A percentile compares a stretch with the other conserved stretches of the same genome.
Evolutionary conservation across 1,140 invertebrate species (phyloP).

Genomic region (Wiebesia pumilae): DNA sequence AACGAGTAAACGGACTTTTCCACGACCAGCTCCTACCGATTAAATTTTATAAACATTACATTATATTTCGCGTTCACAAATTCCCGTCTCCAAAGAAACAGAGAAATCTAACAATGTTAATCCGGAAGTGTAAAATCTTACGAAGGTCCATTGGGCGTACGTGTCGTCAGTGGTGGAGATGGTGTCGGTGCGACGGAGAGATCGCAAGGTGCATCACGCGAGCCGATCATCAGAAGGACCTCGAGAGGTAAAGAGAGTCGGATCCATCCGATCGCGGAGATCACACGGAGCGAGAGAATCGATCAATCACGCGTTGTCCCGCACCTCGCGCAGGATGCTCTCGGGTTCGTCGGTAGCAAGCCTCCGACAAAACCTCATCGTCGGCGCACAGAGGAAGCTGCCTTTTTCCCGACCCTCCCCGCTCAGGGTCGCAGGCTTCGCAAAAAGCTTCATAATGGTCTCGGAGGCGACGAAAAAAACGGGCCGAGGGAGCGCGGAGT

Average conservation of each 20-base stretch:
- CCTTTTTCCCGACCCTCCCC: neutral
- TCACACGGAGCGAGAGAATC: slow-evolving; percentile 29
- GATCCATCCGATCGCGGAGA: slow-evolving; percentile 17
- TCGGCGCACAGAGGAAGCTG: neutral
- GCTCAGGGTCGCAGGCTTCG: slow-evolving; percentile 28
- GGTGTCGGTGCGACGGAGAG: neutral
- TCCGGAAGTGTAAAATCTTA: too few relatives aligned
- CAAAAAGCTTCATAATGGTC: slow-evolving; percentile 46
- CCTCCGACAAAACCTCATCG: slow-evolving; percentile 16
- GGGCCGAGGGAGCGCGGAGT: neutral
- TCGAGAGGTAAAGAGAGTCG: neutral
- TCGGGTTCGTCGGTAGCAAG: slow-evolving; percentile 30
- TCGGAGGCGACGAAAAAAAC: slow-evolving; percentile 35
- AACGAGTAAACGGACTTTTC: too few relatives aligned
- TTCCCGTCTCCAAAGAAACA: too few relatives aligned
- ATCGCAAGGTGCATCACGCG: neutral
- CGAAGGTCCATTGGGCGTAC: too few relatives aligned
- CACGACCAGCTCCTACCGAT: too few relatives aligned
- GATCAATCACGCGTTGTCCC: slow-evolving; percentile 44
- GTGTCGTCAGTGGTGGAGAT: too few relatives aligned
- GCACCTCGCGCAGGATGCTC: neutral
- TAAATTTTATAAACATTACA: too few relatives aligned
- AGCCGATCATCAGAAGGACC: too few relatives aligned
- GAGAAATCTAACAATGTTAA: too few relatives aligned
- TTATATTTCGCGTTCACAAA: too few relatives aligned